phyloP scores from a whole-genome alignment of 2,113 vertebrate species.

The Phalacrocorax aristotelis region DNA sequence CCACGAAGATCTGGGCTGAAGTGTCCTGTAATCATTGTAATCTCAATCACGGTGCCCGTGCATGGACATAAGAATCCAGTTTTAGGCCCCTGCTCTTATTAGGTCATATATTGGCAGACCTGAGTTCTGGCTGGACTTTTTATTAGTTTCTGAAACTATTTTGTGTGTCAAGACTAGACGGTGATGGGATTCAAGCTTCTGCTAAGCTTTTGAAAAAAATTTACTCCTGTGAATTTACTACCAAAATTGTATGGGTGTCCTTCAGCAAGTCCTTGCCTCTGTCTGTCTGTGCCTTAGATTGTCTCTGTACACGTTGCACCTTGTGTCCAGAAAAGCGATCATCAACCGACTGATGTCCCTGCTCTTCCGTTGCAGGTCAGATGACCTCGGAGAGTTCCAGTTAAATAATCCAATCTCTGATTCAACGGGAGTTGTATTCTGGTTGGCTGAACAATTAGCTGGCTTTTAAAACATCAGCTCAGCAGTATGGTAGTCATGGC shows the following conservation, averaged over 20 bases:
- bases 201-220: not conserved
- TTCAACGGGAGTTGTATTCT: not conserved
- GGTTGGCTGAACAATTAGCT: not conserved
- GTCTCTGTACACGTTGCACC: no score
- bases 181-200: not conserved
- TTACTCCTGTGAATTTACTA: not conserved
- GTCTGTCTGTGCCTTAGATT: not conserved
- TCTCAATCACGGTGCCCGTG: not conserved
- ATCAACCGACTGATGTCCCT: fast-evolving
- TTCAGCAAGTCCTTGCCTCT: not conserved
- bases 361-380: not conserved
- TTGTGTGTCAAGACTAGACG: not conserved
- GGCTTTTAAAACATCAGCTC: not conserved
- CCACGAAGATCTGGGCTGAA: not conserved
- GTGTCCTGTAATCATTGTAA: not conserved
- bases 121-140: not conserved
- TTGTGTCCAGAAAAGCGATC: not conserved
- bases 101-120: not conserved
- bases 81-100: not conserved
- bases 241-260: fast-evolving
- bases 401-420: not conserved
- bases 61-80: not conserved
- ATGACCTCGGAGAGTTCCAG: not conserved
- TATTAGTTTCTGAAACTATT: not conserved
- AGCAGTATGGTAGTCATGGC: not conserved